Conservation (phyloP, 2,888 invertebrate species). For the Ochropleura plecta region DNA sequence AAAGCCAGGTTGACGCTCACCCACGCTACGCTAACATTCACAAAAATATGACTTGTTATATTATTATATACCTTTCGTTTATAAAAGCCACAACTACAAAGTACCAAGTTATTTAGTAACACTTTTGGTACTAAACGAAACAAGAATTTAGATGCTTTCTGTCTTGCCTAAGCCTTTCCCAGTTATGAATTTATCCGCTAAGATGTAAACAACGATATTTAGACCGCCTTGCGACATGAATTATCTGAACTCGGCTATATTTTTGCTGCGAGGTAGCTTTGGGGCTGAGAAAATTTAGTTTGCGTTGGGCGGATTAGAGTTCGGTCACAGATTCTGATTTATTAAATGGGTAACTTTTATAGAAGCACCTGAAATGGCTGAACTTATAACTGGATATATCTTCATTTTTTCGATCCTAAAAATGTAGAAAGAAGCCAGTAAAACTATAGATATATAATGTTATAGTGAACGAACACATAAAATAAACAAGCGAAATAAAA, state of each 20-base stretch:
- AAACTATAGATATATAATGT: background rate
- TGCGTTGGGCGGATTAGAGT: slow-evolving; percentile 30
- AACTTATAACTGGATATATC: background rate
- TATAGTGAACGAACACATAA: background rate
- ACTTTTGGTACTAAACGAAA: slow-evolving; percentile 28
- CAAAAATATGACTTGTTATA: slow-evolving; percentile 48
- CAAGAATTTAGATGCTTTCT: slow-evolving; percentile 26
- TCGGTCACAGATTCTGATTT: slow-evolving; percentile 34
- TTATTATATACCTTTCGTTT: slow-evolving; percentile 17
- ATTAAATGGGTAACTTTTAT: slow-evolving; percentile 8
- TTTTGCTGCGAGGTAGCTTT: slow-evolving; percentile 37
- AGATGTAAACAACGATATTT: slow-evolving; percentile 48
- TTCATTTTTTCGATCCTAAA: background rate
- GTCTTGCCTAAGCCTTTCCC: slow-evolving; percentile 9
- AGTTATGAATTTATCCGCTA: slow-evolving; percentile 45
- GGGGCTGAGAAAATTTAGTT: slow-evolving; percentile 42
- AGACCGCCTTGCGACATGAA: slow-evolving; percentile 37
- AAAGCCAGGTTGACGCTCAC: slow-evolving; percentile 68
- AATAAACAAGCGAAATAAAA: background rate
- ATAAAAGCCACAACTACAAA: slow-evolving; percentile 11
- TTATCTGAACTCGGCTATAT: slow-evolving; percentile 46
- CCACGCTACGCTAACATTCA: slow-evolving; percentile 27
- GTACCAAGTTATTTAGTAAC: slow-evolving; percentile 13
- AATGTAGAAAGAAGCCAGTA: background rate
- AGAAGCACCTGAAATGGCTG: background rate